A percentile compares a stretch with the other conserved stretches of the same genome.
These are phyloP conservation scores for Rattus norvegicus DNA, from an alignment of 2,113 vertebrate genomes.

Conservation along the genomic window DNA sequence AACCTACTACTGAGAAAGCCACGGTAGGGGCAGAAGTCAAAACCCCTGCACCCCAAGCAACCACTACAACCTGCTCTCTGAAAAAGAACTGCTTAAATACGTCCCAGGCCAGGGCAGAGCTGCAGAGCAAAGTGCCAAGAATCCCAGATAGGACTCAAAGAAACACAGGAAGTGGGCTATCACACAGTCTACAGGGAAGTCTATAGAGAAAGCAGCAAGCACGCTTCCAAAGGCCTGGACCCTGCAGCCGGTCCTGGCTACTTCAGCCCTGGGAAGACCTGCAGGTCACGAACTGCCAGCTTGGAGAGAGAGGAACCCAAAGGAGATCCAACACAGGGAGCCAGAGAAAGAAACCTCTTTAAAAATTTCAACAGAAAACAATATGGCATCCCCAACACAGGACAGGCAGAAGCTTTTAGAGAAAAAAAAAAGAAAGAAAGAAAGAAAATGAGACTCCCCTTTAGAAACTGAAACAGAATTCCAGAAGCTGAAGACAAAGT, in stretches of 20 bases:
- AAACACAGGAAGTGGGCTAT: background rate
- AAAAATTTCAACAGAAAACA: background rate
- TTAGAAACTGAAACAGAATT: background rate
- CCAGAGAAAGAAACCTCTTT: background rate
- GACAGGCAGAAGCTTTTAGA: background rate
- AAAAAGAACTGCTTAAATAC: background rate
- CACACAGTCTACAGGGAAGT: background rate
- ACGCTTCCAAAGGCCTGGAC: too few species aligned
- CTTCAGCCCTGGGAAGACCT: rapidly evolving
- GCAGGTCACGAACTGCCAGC: rapidly evolving
- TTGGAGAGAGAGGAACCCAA: rapidly evolving
- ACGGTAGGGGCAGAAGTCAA: background rate
- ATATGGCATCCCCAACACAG: background rate
- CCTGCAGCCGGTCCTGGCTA: background rate
- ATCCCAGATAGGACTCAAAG: too few species aligned
- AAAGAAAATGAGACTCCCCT: too few species aligned
- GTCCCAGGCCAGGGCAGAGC: background rate
- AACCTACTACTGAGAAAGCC: background rate
- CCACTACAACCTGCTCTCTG: background rate
- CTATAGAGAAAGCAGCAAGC: too few species aligned
- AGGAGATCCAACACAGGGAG: background rate
- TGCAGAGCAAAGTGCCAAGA: background rate
- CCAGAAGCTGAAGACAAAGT: background rate
- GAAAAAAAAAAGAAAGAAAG: background rate
- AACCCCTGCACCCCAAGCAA: background rate